Base-by-base conservation (phyloP, 1,140 invertebrate genomes). In the Maconellicoccus hirsutus region DNA sequence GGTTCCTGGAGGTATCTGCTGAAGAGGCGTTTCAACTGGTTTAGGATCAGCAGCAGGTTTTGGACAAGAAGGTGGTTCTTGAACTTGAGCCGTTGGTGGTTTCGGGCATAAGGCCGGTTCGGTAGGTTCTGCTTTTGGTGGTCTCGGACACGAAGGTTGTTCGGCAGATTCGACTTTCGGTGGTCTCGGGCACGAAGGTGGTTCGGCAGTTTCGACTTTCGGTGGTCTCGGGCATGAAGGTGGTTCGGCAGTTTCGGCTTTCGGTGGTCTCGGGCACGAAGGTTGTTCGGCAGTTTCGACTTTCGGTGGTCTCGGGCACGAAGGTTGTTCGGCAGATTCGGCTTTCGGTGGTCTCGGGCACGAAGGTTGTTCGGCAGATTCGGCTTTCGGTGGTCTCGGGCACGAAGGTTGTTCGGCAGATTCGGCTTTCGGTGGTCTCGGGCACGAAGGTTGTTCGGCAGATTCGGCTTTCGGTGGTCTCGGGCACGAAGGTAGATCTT, bases 141-240 rank as follows among this genome's bases (percentile, higher is more conserved):
- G 79, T 79, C 59, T 80, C 79, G 12, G 78, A 75, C 59, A 80
- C 76, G 77, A 77, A 77, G 77, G 59, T 79, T 76, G 63, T 80
- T 77, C 27, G 75, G 71, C 59, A 81, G 22, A 10, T 66, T 25
- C 3, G 52, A 77, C 75, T 27, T 78, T 79, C 10, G 76, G 79
- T 73, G 82, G 80, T 79, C 8, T 78, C 76, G 61, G 79, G 79
- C 16, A 79, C 79, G 75, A 73, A 8, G 42, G 2, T 8, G 42
- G 42, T 52, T 33, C 4, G n/a, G n/a, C n/a, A n/a, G n/a, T n/a
- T n/a, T n/a, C n/a, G n/a, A n/a, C n/a, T 38, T 52, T 52, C 12
- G 42, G 42, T 29, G 72, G 69, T 70, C 70, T 74, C 25, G 16
- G 42, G 33, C n/a, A n/a, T n/a, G n/a, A n/a, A n/a, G n/a, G n/a